A percentile compares a stretch with the other conserved stretches of the same genome.
Evolutionary conservation across 2,888 invertebrate genomes (phyloP).

Genomic region (Drosophila stalkeri): DNA sequence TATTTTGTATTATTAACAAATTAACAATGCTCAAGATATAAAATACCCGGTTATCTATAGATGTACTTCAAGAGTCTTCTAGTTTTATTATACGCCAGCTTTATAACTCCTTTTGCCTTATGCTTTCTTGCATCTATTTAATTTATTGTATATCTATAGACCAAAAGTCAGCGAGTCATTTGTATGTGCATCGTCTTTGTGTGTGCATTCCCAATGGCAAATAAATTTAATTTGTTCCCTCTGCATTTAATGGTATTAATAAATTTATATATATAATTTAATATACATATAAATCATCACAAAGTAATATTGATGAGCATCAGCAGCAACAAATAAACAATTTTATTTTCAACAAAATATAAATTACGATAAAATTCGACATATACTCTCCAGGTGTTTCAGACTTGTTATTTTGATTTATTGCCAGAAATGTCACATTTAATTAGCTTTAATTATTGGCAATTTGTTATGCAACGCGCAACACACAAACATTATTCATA

Average conservation of each 20-base stretch:
- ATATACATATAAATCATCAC: not conserved
- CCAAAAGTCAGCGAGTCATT: too few relatives aligned
- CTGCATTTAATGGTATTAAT: not conserved
- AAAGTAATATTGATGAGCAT: not conserved
- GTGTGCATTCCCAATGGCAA: too few relatives aligned
- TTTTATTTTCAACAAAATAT: not conserved
- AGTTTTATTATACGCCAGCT: too few relatives aligned
- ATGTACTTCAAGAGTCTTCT: too few relatives aligned
- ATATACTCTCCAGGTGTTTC: conserved; percentile 48
- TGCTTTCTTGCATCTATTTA: too few relatives aligned
- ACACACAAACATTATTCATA: conserved; percentile 9
- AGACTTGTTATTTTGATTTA: conserved; percentile 37
- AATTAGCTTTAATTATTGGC: conserved; percentile 54
- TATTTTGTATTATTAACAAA: too few relatives aligned
- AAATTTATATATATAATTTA: not conserved
- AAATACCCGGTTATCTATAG: too few relatives aligned
- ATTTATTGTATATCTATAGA: too few relatives aligned
- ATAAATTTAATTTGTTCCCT: not conserved
- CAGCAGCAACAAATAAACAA: not conserved
- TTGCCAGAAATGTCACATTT: conserved; percentile 28
- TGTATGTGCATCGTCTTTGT: too few relatives aligned
- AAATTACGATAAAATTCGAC: not conserved
- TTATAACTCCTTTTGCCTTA: too few relatives aligned
- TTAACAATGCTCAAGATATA: too few relatives aligned
- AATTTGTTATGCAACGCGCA: conserved; percentile 32